phyloP scores from a whole-genome alignment of 92 coral and sea anemone species.

The Nematostella vectensis region DNA sequence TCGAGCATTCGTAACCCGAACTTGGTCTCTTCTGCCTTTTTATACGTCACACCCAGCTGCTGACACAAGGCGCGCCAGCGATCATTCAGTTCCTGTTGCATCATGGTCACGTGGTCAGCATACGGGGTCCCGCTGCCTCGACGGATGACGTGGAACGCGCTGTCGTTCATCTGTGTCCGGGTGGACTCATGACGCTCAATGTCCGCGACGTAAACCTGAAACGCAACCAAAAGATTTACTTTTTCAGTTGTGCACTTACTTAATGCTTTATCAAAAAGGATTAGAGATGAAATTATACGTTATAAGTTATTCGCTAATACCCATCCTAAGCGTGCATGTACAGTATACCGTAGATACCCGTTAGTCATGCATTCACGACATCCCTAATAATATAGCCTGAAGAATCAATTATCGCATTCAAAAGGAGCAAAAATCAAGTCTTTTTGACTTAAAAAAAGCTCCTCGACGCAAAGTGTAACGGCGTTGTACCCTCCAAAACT shows the following conservation, averaged over 20 bases:
- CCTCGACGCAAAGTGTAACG: too few species aligned
- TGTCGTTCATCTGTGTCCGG: conserved; percentile 80
- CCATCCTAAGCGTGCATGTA: too few species aligned
- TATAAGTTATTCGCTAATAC: neutral
- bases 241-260: neutral
- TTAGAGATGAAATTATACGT: neutral
- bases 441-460: too few species aligned
- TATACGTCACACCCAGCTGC: conserved; percentile 94
- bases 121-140: conserved; percentile 73
- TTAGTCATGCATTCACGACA: too few species aligned
- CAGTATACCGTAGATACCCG: too few species aligned
- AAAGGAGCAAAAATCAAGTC: too few species aligned
- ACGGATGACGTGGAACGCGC: conserved; percentile 78
- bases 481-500: too few species aligned
- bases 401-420: too few species aligned
- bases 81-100: conserved; percentile 76
- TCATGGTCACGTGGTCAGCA: conserved; percentile 68
- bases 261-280: neutral
- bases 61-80: conserved; percentile 97
- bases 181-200: conserved; percentile 85
- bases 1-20: conserved; percentile 84
- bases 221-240: neutral
- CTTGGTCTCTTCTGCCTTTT: conserved; percentile 96
- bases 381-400: too few species aligned
- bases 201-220: conserved; percentile 85